phyloP scores from a whole-genome alignment of 2,888 invertebrate genomes.

The Drosophila conformis region DNA sequence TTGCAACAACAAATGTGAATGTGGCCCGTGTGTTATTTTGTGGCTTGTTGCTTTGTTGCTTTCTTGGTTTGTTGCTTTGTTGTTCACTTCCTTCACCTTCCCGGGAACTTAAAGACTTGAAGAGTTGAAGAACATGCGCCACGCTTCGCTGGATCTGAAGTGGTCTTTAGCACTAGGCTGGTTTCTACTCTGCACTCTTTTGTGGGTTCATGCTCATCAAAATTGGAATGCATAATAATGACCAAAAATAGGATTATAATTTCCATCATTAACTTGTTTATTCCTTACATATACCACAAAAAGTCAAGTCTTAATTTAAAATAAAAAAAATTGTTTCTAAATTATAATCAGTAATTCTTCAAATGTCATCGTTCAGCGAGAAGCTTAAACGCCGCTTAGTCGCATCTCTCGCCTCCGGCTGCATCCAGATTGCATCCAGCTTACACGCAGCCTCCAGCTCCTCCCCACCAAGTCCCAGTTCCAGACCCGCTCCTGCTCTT shows the following conservation, averaged over 20 bases:
- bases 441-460: conserved; percentile 60
- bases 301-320: conserved; percentile 33
- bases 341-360: conserved; percentile 18
- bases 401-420: conserved; percentile 52
- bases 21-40: conserved; percentile 12
- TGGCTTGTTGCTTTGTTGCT: neutral
- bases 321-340: conserved; percentile 40
- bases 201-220: conserved; percentile 50
- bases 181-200: conserved; percentile 17
- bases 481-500: neutral
- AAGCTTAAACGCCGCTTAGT: conserved; percentile 76
- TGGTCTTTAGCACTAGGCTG: conserved; percentile 60
- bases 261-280: conserved; percentile 44
- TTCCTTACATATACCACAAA: conserved; percentile 29
- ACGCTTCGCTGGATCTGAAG: conserved; percentile 62
- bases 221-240: conserved; percentile 22
- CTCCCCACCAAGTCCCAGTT: conserved; percentile 36
- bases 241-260: neutral
- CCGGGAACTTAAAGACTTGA: neutral
- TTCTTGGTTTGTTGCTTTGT: neutral
- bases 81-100: neutral
- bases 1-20: conserved; percentile 24
- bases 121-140: conserved; percentile 33
- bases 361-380: conserved; percentile 47
- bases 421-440: conserved; percentile 64